Base-by-base conservation (phyloP, 2,113 vertebrate genomes). In the Neogale vison region DNA sequence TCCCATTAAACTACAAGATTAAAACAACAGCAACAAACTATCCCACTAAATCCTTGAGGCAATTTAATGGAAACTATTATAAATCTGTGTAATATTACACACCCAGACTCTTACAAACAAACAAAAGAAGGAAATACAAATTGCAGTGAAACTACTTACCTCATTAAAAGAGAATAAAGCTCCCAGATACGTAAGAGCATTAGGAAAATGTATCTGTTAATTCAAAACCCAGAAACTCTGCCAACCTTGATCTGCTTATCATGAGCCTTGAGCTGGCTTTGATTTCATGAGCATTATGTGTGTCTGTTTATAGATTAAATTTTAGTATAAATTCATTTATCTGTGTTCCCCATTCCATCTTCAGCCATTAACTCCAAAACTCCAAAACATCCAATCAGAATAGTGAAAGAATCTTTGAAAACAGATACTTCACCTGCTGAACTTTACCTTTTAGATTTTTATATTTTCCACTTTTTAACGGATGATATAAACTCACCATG, bases 271-370 rank as follows among this genome's bases (percentile, higher is more conserved):
- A 97, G 96, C 95, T 98, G 91, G 83, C 90, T 98, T 90, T 96
- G 97, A 98, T 95, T 98, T 98, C 96, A 39, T 94, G 85, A 97
- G 45, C 90, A 77, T 95, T n/a, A 59, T 21, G 50, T 95, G 14
- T 95, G 7, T 84, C 77, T 96, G 80, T 97, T 98, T 96, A 94
- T 55, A 95, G 65, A 85, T 90, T 79, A 86, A 98, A 97, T 71
- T 72, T 88, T 72, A 96, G 76, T 88, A 77, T 93, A 94, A 98
- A 96, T 69, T 94, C 96, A n/a, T 83, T 97, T 97, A 57, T 90
- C 96, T 79, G 7, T 91, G 96, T 93, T 90, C 95, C 76, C 20
- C 55, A 98, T 97, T 95, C 7, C 4, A 71, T 89, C 39, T 96
- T 94, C 72, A 69, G 31, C 9, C 63, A 63, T 72, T 86, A 79